These are phyloP conservation scores for Cyprinella venusta DNA, from an alignment of 2,797 vertebrate species.

Conservation along the genomic window DNA sequence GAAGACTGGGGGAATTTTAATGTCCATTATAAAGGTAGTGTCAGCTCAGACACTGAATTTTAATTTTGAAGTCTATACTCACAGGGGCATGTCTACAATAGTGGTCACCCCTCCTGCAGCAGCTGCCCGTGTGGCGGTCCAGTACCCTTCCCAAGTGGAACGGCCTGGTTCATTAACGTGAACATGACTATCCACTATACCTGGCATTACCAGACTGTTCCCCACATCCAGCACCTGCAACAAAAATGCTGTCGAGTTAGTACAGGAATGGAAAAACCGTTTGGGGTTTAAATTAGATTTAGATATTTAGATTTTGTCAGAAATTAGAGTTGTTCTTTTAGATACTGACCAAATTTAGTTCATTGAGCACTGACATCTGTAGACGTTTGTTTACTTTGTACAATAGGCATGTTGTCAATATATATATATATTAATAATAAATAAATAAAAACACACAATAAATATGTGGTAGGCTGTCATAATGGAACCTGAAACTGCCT, in stretches of 20 bases:
- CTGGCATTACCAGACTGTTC: slow-evolving; percentile 82
- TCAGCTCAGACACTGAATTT: not conserved
- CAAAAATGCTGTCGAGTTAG: not conserved
- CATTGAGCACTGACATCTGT: not conserved
- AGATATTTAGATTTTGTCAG: not conserved
- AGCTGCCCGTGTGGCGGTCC: slow-evolving; percentile 80
- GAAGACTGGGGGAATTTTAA: not conserved
- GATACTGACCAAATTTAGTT: no score
- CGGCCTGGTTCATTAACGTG: slow-evolving; percentile 85
- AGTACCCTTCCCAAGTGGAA: slow-evolving; percentile 81
- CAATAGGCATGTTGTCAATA: not conserved
- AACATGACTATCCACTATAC: slow-evolving; percentile 82
- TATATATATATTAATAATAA: no score
- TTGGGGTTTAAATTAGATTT: not conserved
- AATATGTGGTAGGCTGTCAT: not conserved
- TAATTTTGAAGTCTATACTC: slow-evolving; percentile 51
- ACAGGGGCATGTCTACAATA: slow-evolving; percentile 86
- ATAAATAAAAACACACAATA: no score
- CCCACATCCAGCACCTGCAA: slow-evolving; percentile 81
- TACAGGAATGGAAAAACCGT: not conserved
- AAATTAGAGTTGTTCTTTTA: no score
- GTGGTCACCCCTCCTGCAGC: slow-evolving; percentile 86
- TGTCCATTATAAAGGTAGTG: not conserved
- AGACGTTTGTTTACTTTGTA: not conserved
- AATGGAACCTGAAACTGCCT: not conserved